Percentiles rank a stretch among this genome's conserved stretches.
phyloP scores from a whole-genome alignment of 2,113 vertebrate species.

The Petrocephalus microphthalmus region DNA sequence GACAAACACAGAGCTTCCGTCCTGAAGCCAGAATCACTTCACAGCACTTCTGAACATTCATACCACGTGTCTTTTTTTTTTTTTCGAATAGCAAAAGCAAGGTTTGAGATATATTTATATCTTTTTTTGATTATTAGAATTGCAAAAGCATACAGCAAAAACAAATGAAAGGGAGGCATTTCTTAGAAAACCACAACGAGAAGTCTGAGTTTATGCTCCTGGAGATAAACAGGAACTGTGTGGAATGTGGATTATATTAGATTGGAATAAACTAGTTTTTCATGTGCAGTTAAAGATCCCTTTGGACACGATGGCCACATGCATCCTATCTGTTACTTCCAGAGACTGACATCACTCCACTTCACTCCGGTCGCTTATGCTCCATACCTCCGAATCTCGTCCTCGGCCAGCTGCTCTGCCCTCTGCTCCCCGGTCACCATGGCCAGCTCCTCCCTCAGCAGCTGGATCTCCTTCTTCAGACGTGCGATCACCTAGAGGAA shows the following conservation, averaged over 20 bases:
- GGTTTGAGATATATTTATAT: background rate
- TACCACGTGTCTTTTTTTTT: background rate
- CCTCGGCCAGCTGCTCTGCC: conserved; percentile 65
- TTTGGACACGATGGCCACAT: background rate
- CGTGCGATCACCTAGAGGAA: conserved; percentile 67
- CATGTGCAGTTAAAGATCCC: background rate
- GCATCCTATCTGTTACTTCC: background rate
- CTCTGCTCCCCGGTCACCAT: conserved; percentile 73
- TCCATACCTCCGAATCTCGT: conserved; percentile 73
- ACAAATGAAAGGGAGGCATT: background rate
- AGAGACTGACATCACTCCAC: background rate
- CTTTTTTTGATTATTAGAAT: conserved; percentile 8
- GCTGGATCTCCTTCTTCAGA: conserved; percentile 77
- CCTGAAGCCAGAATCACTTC: conserved; percentile 14
- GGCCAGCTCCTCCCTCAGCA: conserved; percentile 76
- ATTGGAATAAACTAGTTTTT: background rate
- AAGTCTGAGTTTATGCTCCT: background rate
- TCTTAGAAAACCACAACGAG: background rate
- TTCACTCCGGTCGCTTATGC: background rate
- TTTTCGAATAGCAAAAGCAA: background rate
- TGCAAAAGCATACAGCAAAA: conserved; percentile 1
- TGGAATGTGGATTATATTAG: background rate
- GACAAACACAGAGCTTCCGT: conserved; percentile 19
- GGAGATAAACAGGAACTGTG: background rate
- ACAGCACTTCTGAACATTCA: conserved; percentile 14